Conservation (phyloP, 2,797 vertebrate species). For the Sebastes melanostomus region DNA sequence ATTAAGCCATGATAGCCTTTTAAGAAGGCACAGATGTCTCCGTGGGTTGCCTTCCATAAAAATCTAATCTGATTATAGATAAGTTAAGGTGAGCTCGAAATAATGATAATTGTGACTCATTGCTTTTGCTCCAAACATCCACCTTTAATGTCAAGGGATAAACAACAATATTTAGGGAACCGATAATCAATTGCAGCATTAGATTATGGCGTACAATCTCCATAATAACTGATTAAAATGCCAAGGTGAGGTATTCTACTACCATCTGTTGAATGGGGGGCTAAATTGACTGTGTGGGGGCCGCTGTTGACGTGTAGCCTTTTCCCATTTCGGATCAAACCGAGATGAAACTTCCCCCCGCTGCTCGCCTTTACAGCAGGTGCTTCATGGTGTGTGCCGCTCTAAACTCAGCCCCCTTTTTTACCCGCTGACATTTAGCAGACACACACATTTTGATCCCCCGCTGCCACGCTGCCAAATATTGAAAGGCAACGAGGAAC, state of each 20-base stretch:
- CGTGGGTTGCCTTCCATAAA: constrained; percentile 37
- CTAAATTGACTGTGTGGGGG: constrained; percentile 30
- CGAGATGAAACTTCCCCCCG: constrained; percentile 59
- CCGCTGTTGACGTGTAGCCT: constrained; percentile 45
- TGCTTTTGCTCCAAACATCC: constrained; percentile 37
- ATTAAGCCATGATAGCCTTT: constrained; percentile 41
- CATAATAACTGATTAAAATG: constrained; percentile 54
- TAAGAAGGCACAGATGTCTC: constrained; percentile 62
- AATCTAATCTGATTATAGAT: constrained; percentile 56
- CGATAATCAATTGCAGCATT: constrained; percentile 52
- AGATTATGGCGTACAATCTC: constrained; percentile 21
- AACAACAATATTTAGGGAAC: constrained; percentile 50
- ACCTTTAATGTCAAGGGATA: constrained; percentile 20
- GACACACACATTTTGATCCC: constrained; percentile 76
- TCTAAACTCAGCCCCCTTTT: constrained; percentile 68
- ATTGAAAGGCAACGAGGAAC: constrained; percentile 71
- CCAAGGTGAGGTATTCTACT: constrained; percentile 47
- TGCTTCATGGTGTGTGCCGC: constrained; percentile 68
- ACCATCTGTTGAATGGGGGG: constrained; percentile 53
- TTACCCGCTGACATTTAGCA: constrained; percentile 80
- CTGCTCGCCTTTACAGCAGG: constrained; percentile 75
- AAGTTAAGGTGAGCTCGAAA: constrained; percentile 44
- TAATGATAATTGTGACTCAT: constrained; percentile 55
- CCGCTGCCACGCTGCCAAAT: constrained; percentile 77
- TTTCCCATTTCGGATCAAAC: constrained; percentile 71